phyloP scores from a whole-genome alignment of 1,140 invertebrate species.

The Piezodorus guildinii region DNA sequence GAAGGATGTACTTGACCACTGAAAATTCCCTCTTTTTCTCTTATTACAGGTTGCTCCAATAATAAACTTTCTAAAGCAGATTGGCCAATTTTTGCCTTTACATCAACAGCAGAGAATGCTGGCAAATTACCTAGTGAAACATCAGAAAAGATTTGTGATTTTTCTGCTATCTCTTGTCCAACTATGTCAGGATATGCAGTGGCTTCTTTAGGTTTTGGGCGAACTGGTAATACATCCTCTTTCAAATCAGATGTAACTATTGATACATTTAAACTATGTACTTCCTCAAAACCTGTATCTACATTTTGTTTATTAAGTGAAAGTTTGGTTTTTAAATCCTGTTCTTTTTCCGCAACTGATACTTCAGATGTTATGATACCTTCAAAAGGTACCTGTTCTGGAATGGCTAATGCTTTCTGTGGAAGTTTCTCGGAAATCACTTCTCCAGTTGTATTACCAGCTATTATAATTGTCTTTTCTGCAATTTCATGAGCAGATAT shows the following conservation, averaged over 20 bases:
- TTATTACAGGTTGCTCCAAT: slow-evolving; percentile 35
- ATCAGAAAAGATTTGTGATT: slow-evolving; percentile 30
- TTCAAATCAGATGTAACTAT: slow-evolving; percentile 39
- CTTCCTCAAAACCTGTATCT: slow-evolving; percentile 35
- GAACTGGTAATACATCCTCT: slow-evolving; percentile 34
- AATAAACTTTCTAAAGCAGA: slow-evolving; percentile 40
- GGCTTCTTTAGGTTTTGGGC: slow-evolving; percentile 33
- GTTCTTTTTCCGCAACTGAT: slow-evolving; percentile 32
- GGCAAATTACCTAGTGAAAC: slow-evolving; percentile 25
- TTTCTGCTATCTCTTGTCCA: slow-evolving; percentile 33
- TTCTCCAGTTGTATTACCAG: slow-evolving; percentile 23
- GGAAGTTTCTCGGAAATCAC: slow-evolving; percentile 14
- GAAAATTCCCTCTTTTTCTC: slow-evolving; percentile 37
- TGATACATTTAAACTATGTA: slow-evolving; percentile 35
- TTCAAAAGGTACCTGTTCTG: slow-evolving; percentile 27
- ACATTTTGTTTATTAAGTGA: slow-evolving; percentile 33
- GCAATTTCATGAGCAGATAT: slow-evolving; percentile 40
- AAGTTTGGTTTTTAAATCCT: slow-evolving; percentile 33
- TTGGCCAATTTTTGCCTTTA: slow-evolving; percentile 29
- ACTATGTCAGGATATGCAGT: slow-evolving; percentile 27
- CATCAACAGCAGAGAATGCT: slow-evolving; percentile 23
- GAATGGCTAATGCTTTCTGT: slow-evolving; percentile 18
- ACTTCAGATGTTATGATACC: slow-evolving; percentile 24
- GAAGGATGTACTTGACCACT: slow-evolving; percentile 32
- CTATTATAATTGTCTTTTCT: slow-evolving; percentile 33